phyloP scores from a whole-genome alignment of 2,113 vertebrate genomes.

The Plestiodon gilberti region DNA sequence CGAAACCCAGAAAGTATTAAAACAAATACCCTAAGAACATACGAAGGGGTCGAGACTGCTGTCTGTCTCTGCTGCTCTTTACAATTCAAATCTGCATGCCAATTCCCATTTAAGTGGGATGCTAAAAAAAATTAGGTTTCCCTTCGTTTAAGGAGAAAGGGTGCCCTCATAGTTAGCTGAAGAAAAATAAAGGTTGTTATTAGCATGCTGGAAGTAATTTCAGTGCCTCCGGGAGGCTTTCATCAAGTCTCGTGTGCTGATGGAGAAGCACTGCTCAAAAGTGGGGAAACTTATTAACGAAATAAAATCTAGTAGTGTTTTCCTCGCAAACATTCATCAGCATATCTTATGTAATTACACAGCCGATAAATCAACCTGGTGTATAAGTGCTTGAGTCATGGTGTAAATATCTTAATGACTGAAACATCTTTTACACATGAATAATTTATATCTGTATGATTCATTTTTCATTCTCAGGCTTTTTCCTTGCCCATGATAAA shows the following conservation, averaged over 20 bases:
- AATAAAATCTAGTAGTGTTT: conserved; percentile 71
- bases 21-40: not conserved
- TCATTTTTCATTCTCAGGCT: conserved; percentile 72
- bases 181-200: conserved; percentile 37
- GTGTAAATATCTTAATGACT: conserved; percentile 81
- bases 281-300: conserved; percentile 73
- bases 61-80: conserved; percentile 6
- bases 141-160: conserved; percentile 36
- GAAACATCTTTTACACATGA: conserved; percentile 74
- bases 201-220: conserved; percentile 49
- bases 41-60: not conserved
- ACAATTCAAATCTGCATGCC: not conserved
- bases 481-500: conserved; percentile 70
- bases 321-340: conserved; percentile 72
- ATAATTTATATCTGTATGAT: conserved; percentile 80
- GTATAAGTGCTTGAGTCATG: conserved; percentile 68
- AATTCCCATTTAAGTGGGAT: conserved; percentile 3
- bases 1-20: not conserved
- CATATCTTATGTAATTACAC: conserved; percentile 74
- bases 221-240: conserved; percentile 59
- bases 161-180: conserved; percentile 28
- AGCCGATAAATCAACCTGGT: conserved; percentile 74
- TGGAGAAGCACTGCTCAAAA: conserved; percentile 71
- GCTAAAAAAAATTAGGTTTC: conserved; percentile 36
- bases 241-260: conserved; percentile 68